phyloP scores from a whole-genome alignment of 1,140 invertebrate species.

The Heliothis subflexa region DNA sequence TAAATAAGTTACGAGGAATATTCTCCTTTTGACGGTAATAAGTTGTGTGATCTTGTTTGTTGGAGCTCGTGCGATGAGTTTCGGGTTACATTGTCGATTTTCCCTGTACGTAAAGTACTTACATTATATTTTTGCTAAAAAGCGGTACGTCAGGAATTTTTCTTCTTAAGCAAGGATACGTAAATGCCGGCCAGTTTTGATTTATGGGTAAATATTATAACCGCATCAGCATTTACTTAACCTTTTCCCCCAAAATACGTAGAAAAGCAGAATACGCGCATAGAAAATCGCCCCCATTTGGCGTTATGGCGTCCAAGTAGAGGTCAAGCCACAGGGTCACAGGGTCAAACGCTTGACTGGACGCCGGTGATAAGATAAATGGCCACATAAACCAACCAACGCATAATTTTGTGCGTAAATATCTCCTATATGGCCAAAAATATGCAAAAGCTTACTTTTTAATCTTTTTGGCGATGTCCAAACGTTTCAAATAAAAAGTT shows the following conservation, averaged over 20 bases:
- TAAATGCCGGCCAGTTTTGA: no score
- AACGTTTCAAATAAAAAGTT: background rate
- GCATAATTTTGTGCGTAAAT: slow-evolving; percentile 6
- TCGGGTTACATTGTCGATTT: background rate
- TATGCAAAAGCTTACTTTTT: background rate
- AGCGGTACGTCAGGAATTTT: no score
- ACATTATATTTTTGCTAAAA: background rate
- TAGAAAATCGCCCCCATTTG: background rate
- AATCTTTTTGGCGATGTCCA: background rate
- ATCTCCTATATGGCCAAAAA: background rate
- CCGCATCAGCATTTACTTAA: no score
- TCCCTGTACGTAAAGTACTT: background rate
- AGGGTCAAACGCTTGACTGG: slow-evolving; percentile 7
- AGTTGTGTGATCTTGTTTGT: slow-evolving; percentile 22
- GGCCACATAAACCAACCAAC: slow-evolving; percentile 8
- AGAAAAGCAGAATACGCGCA: background rate
- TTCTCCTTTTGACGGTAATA: slow-evolving; percentile 31
- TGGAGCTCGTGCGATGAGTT: background rate
- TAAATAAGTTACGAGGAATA: slow-evolving; percentile 30
- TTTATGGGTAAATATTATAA: no score
- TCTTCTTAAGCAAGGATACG: no score
- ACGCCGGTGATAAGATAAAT: slow-evolving; percentile 23
- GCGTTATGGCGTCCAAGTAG: slow-evolving; percentile 9
- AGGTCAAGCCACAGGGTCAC: slow-evolving; percentile 24
- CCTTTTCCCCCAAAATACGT: background rate